Evolutionary conservation across 2,113 vertebrate species (phyloP).

Genomic region (Clarias gariepinus): DNA sequence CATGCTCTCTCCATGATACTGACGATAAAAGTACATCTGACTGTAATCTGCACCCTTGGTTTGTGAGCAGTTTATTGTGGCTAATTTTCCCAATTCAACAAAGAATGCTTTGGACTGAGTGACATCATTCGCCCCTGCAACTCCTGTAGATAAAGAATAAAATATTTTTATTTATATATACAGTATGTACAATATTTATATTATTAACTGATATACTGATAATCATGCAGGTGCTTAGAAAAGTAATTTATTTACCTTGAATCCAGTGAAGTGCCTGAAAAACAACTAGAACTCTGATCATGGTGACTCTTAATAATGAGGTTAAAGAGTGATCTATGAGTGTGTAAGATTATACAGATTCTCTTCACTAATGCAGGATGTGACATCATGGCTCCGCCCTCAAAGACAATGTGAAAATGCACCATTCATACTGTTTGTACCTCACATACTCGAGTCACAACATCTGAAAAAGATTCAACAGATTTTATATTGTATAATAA

Average conservation of each 20-base stretch:
- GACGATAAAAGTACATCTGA: conserved; percentile 55
- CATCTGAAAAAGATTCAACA: no score
- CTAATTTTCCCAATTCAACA: conserved; percentile 13
- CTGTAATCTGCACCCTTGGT: conserved; percentile 3
- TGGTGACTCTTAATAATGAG: not conserved
- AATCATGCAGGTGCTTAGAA: not conserved
- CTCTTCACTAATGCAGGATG: not conserved
- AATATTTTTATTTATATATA: not conserved
- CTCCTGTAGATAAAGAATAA: conserved; percentile 37
- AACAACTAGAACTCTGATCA: conserved; percentile 16
- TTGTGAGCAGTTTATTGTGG: conserved; percentile 29
- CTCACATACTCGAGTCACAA: not conserved
- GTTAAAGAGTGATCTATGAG: not conserved
- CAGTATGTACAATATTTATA: not conserved
- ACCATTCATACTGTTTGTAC: not conserved
- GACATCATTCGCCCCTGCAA: conserved; percentile 45
- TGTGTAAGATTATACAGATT: not conserved
- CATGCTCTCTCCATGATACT: conserved; percentile 42
- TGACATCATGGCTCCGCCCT: conserved; percentile 5
- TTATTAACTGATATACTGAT: not conserved
- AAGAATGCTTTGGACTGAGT: conserved; percentile 42
- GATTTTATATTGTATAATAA: no score
- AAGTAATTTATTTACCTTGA: conserved; percentile 19
- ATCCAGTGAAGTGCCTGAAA: conserved; percentile 30
- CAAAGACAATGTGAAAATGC: not conserved